Evolutionary conservation across 2,888 invertebrate species (phyloP).

Genomic region (Dione juno): DNA sequence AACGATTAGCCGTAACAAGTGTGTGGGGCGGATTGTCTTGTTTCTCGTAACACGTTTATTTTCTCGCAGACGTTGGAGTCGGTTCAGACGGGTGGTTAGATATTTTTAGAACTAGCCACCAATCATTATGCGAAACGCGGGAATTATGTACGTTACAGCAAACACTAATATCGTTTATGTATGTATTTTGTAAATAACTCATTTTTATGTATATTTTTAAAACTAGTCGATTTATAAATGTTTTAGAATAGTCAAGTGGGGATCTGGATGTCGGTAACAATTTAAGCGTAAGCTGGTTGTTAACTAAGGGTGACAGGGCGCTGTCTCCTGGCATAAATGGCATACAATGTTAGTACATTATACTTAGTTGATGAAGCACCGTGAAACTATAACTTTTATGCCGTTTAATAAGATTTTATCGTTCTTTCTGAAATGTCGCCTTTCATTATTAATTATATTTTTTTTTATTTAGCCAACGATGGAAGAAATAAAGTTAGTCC

Average conservation of each 20-base stretch:
- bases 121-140: slow-evolving; percentile 4
- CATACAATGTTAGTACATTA: slow-evolving; percentile 11
- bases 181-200: not conserved
- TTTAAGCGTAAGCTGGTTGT: slow-evolving; percentile 43
- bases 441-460: not conserved
- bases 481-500: not conserved
- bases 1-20: slow-evolving; percentile 57
- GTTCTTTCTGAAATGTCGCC: not conserved
- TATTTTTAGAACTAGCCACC: slow-evolving; percentile 24
- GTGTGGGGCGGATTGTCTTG: slow-evolving; percentile 44
- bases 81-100: slow-evolving; percentile 17
- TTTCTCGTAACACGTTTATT: slow-evolving; percentile 32
- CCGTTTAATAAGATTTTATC: slow-evolving; percentile 25
- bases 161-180: slow-evolving; percentile 4
- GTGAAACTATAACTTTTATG: slow-evolving; percentile 27
- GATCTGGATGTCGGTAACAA: slow-evolving; percentile 28
- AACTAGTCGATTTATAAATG: not conserved
- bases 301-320: slow-evolving; percentile 40
- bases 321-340: slow-evolving; percentile 27
- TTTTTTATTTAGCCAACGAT: not conserved
- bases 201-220: slow-evolving; percentile 5
- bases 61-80: slow-evolving; percentile 16
- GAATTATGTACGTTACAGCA: slow-evolving; percentile 18
- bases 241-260: not conserved
- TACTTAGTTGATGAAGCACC: slow-evolving; percentile 26